phyloP scores from a whole-genome alignment of 2,113 vertebrate species.

The Spizaetus ornatus region DNA sequence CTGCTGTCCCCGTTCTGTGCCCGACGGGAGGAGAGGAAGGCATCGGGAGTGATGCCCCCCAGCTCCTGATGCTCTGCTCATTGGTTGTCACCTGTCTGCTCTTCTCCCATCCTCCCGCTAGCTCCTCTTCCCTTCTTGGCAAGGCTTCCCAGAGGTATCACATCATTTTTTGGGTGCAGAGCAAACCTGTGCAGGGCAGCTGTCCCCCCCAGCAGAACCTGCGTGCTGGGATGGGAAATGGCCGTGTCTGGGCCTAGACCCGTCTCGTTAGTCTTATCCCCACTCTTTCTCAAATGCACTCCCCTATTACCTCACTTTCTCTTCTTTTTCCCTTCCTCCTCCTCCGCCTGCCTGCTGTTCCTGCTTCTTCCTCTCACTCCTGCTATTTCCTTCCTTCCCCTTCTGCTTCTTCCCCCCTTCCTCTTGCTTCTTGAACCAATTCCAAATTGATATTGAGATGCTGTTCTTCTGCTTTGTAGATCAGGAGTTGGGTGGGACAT shows the following conservation, averaged over 20 bases:
- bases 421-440: neutral
- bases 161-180: neutral
- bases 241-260: neutral
- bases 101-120: neutral
- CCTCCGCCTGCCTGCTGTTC: neutral
- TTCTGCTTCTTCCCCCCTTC: neutral
- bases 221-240: neutral
- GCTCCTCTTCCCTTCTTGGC: neutral
- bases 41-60: neutral
- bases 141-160: neutral
- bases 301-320: neutral
- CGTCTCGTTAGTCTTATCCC: neutral
- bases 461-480: neutral
- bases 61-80: neutral
- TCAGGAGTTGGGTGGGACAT: neutral
- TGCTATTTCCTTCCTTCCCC: neutral
- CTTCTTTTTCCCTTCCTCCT: neutral
- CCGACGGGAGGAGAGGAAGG: fast-evolving
- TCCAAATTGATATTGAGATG: neutral
- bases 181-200: neutral
- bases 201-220: neutral
- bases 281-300: neutral
- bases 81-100: neutral
- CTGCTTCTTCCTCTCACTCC: neutral
- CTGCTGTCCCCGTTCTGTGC: neutral